These are phyloP conservation scores for Eupithecia subumbrata DNA, from an alignment of 2,888 invertebrate genomes.

Conservation along the genomic window DNA sequence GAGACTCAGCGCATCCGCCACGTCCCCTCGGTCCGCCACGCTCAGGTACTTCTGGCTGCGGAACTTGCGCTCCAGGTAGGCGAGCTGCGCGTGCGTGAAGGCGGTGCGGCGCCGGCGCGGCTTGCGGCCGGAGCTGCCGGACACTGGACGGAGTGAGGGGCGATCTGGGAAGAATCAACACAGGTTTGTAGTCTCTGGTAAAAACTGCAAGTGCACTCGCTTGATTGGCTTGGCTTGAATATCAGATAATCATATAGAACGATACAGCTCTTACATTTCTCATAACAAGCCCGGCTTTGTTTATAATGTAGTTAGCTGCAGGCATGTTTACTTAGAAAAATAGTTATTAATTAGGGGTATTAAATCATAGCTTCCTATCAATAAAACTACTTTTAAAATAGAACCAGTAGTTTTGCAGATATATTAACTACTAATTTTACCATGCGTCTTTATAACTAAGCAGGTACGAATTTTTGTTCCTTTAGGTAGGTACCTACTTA, in stretches of 20 bases:
- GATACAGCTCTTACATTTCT: background rate
- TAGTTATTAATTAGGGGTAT: too few species aligned
- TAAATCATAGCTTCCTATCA: too few species aligned
- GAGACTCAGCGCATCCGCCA: slow-evolving; percentile 94
- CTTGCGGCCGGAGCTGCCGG: slow-evolving; percentile 86
- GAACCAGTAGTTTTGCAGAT: too few species aligned
- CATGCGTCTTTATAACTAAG: too few species aligned
- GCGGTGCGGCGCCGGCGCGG: slow-evolving; percentile 94
- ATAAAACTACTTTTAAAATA: too few species aligned
- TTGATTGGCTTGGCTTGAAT: background rate
- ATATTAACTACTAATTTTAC: too few species aligned
- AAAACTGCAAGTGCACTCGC: background rate
- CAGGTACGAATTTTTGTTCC: too few species aligned
- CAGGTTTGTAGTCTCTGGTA: background rate
- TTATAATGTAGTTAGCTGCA: too few species aligned
- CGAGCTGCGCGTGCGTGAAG: slow-evolving; percentile 96
- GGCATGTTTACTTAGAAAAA: too few species aligned
- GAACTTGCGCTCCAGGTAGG: slow-evolving; percentile 95
- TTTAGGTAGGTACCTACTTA: too few species aligned
- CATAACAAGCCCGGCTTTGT: background rate
- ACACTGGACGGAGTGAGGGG: slow-evolving; percentile 53
- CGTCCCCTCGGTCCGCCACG: slow-evolving; percentile 96
- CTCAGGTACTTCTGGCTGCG: slow-evolving; percentile 97
- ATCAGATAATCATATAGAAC: background rate
- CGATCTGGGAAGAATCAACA: slow-evolving; percentile 57